Percentiles rank a stretch among this genome's conserved stretches.
Conservation (phyloP, 2,888 invertebrate species). For the Lithodes maja region DNA sequence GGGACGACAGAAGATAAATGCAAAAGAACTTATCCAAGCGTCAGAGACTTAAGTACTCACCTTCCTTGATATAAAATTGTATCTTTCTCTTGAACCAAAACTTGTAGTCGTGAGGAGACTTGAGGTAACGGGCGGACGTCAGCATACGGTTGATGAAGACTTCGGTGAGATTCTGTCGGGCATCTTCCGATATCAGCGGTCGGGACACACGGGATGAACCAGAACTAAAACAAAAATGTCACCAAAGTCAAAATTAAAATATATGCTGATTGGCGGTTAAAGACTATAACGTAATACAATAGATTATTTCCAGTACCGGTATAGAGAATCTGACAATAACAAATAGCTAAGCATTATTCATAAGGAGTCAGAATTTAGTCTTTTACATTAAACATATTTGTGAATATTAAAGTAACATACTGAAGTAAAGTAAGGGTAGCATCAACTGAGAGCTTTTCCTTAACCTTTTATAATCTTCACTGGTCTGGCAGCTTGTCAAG, state of each 20-base stretch:
- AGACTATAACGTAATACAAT: not conserved
- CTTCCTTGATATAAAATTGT: slow-evolving; percentile 69
- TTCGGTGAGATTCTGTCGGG: slow-evolving; percentile 60
- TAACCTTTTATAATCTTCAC: too few species aligned
- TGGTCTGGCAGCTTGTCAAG: too few species aligned
- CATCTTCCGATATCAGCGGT: slow-evolving; percentile 54
- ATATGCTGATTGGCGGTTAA: not conserved
- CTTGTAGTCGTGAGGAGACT: slow-evolving; percentile 61
- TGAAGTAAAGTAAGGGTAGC: too few species aligned
- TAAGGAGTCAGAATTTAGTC: too few species aligned
- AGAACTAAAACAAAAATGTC: slow-evolving; percentile 30
- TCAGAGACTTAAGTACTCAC: slow-evolving; percentile 26
- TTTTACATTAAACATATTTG: too few species aligned
- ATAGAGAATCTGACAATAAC: not conserved
- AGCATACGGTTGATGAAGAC: slow-evolving; percentile 67
- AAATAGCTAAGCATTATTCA: too few species aligned
- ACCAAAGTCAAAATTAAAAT: not conserved
- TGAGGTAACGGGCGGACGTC: slow-evolving; percentile 60
- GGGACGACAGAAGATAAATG: too few species aligned
- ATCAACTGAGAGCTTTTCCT: too few species aligned
- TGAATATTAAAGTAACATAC: too few species aligned
- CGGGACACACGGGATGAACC: slow-evolving; percentile 54
- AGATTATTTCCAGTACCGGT: not conserved
- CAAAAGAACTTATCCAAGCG: too few species aligned
- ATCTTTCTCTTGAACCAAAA: slow-evolving; percentile 68